Base-by-base conservation (phyloP, 2,113 vertebrate genomes). In the Helogale parvula region DNA sequence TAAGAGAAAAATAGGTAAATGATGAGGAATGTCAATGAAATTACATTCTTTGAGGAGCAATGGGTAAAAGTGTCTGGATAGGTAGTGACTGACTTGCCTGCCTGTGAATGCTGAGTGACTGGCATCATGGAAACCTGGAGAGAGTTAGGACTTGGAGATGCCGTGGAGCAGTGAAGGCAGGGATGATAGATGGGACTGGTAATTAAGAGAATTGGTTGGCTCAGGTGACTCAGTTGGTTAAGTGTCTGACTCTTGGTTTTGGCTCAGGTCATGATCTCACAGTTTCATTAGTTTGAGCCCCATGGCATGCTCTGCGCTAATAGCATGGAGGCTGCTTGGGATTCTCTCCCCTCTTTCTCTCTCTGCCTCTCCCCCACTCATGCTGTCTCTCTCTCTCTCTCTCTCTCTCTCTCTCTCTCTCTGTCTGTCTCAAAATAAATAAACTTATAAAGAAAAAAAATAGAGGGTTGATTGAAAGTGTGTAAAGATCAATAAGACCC, bases 171-270 rank as follows among this genome's bases (percentile, higher is more conserved):
- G 29, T 76, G 38, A 81, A 47, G 1, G 35, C 9, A 74, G 29
- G 31, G 8, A 41, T 33, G 7, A 29, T 33, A 0, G 1, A 0
- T 63, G 16, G 2, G 33, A 7, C 13, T 80, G 29, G 33, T 82
- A 41, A 88, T 16, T 45, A 69, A 60, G 13, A 35, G 1, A 1
- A 2, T 9, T 86, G 21, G 23, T 1, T 66, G 38, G 21, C 57
- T 23, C 19, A 60, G 57, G 8, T 60, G 21, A 60, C 57, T 60
- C 57, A 57, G 19, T 2, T 57, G 57, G 57, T 60, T 60, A 60
- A 60, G 57, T 8, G 0, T 60, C 57, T 23, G 7, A 60, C 57
- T 60, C 21, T 60, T 60, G 57, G 57, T 7, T 60, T 60, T 0
- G 21, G 57, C 57, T 60, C 57, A 60, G 57, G 57, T 60, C 21